These are phyloP conservation scores for Unio delphinus DNA, from an alignment of 2,888 invertebrate genomes.

Conservation along the genomic window DNA sequence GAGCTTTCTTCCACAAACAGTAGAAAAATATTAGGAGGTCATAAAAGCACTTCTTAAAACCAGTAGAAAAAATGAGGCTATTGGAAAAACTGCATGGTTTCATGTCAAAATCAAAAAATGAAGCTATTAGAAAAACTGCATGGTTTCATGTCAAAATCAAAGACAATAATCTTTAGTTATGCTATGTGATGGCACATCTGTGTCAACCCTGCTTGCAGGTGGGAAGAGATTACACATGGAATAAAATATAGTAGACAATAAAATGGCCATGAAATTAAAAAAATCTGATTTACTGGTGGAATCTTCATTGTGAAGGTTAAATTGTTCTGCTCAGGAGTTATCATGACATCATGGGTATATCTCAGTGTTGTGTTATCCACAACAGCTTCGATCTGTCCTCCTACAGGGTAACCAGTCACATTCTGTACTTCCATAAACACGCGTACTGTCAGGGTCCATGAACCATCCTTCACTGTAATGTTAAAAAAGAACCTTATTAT, in stretches of 20 bases:
- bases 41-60: too few relatives aligned
- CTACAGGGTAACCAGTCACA: conserved; percentile 6
- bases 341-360: conserved; percentile 13
- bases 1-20: too few relatives aligned
- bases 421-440: conserved; percentile 30
- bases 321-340: conserved; percentile 22
- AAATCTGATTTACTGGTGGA: conserved; percentile 20
- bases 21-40: too few relatives aligned
- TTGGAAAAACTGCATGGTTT: too few relatives aligned
- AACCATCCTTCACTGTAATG: conserved; percentile 29
- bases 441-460: conserved; percentile 41
- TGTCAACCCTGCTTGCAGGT: too few relatives aligned
- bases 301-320: conserved; percentile 23
- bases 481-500: not conserved
- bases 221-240: not conserved
- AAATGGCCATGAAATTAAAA: not conserved
- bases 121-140: too few relatives aligned
- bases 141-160: not conserved
- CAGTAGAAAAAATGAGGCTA: too few relatives aligned
- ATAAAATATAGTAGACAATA: not conserved
- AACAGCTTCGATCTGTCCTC: conserved; percentile 34
- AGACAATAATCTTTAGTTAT: too few relatives aligned
- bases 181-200: too few relatives aligned
- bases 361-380: conserved; percentile 35
- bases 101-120: too few relatives aligned